These are phyloP conservation scores for Rotaria magnacalcarata DNA, from an alignment of 2,888 invertebrate genomes.

Conservation along the genomic window DNA sequence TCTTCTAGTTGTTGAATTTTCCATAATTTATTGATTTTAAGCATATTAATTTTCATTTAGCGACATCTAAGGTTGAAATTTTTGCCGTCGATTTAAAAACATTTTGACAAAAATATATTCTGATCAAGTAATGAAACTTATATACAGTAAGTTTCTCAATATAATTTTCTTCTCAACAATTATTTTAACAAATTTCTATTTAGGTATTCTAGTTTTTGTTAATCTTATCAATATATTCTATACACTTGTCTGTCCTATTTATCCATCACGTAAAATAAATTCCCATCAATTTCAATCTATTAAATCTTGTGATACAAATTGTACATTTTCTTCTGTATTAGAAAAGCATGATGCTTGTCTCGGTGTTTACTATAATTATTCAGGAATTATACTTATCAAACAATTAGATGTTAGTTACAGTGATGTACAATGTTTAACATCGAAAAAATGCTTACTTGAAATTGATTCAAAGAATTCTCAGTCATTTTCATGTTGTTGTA, in stretches of 20 bases:
- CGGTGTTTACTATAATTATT: not conserved
- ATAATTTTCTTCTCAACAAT: not conserved
- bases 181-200: no score
- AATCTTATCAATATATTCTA: not conserved
- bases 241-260: slow-evolving; percentile 1
- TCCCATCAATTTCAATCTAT: not conserved
- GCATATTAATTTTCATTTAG: not conserved
- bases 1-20: no score
- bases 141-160: not conserved
- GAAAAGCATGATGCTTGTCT: not conserved
- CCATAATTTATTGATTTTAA: no score
- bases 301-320: not conserved
- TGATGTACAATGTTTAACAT: not conserved
- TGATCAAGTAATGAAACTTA: not conserved
- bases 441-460: not conserved
- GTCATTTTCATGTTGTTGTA: not conserved
- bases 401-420: not conserved
- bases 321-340: not conserved
- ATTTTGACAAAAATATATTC: no score
- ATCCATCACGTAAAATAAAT: not conserved
- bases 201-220: not conserved
- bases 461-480: not conserved
- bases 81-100: not conserved
- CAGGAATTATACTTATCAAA: not conserved
- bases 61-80: not conserved